Base-by-base conservation (phyloP, 2,797 vertebrate genomes). In the Enteromius radiatus region DNA sequence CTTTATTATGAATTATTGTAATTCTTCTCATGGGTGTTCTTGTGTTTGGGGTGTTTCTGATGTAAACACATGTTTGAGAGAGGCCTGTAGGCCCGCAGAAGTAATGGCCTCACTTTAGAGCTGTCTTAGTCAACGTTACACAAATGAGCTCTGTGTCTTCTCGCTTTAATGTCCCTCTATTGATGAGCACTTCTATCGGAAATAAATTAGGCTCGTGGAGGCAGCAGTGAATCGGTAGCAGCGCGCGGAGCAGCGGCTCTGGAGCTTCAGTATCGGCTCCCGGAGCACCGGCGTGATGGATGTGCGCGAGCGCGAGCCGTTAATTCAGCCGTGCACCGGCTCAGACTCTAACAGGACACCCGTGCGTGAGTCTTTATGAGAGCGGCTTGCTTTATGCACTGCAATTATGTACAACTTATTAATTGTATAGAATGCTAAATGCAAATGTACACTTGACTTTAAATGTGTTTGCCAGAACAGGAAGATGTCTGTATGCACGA, bases 81-180 rank as follows among this genome's bases (percentile, higher is more conserved):
- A 74, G 77, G 68, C 76, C 63, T 43, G 45, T 45, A 52, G 78
- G 59, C 45, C 81, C 54, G 71, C 31, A 78, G 81, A 79, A 77
- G 86, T 85, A 81, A 85, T 88, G 82, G 61, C 38, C 64, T 45
- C 68, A 77, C 78, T 81, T 83, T 85, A 82, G 77, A 76, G 73
- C 73, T 82, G 79, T 79, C 76, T 80, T 69, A 81, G 69, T 84
- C 83, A 82, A 83, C 73, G 81, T 52, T 77, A 81, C 86, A 89
- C 85, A 87, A 84, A 86, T 68, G 83, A 88, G 85, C 78, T 80
- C 76, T 69, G 83, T 88, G 88, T 90, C 85, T 84, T 38, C 78
- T 85, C 69, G 86, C 85, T 88, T 89, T 89, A 87, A 88, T 89
- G 87, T 88, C 86, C 80, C 79, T 81, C 71, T 85, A 89, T 91